Base-by-base conservation (phyloP, 37 sponge, comb jelly and placozoan species). In the Oscarella lobularis region DNA sequence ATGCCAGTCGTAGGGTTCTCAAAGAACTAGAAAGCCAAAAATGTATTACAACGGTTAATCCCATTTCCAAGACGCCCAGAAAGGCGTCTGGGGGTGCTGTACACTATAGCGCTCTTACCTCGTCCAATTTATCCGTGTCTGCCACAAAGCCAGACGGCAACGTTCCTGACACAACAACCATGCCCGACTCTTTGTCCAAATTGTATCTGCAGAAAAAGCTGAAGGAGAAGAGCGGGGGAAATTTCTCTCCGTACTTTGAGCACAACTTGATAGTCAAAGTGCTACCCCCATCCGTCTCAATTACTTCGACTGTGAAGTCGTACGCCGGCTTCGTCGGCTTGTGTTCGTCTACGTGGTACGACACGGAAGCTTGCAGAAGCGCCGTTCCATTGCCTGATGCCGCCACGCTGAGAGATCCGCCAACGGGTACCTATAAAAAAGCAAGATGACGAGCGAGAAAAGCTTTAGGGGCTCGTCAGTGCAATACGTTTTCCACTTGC, bases 1-100 rank as follows among this genome's bases (percentile, higher is more conserved):
- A 70, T 20, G 20, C 20, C 60, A 48, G 14, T 9, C 9, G 9
- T 20, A 9, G 20, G 60, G 20, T 48, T 48, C 60, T n/a, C n/a
- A n/a, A 48, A 48, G 60, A 27, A 48, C 60, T 48, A 48, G 60
- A 48, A 48, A 48, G 60, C 60, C 60, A 48, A 48, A 48, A 48
- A 48, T 48, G 9, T 48, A 27, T 48, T 48, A 48, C 14, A n/a
- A n/a, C n/a, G n/a, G n/a, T n/a, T n/a, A n/a, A n/a, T n/a, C n/a
- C n/a, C n/a, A n/a, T n/a, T n/a, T n/a, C n/a, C n/a, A n/a, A n/a
- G n/a, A n/a, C n/a, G n/a, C n/a, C n/a, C n/a, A n/a, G n/a, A n/a
- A n/a, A n/a, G n/a, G n/a, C n/a, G n/a, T n/a, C n/a, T n/a, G n/a
- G n/a, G n/a, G n/a, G n/a, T n/a, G n/a, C n/a, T n/a, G n/a, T n/a